phyloP scores from a whole-genome alignment of 2,888 invertebrate genomes.

The Sphinx pinastri region DNA sequence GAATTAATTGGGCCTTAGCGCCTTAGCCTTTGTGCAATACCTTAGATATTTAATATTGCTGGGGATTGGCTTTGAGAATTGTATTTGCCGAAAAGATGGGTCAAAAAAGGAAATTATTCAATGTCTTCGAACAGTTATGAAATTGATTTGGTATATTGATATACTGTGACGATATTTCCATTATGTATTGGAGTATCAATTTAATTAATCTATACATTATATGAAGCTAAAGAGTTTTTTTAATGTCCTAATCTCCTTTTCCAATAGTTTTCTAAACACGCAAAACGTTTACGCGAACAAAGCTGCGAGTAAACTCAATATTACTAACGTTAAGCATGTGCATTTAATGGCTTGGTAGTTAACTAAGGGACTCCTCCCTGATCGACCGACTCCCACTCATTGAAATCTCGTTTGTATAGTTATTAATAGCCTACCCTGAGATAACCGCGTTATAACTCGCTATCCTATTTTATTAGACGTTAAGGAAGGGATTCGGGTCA shows the following conservation, averaged over 20 bases:
- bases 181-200: too few relatives aligned
- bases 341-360: neutral
- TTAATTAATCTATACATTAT: too few relatives aligned
- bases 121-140: too few relatives aligned
- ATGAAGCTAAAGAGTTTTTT: too few relatives aligned
- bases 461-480: neutral
- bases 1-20: neutral
- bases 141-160: too few relatives aligned
- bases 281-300: neutral
- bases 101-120: too few relatives aligned
- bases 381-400: slow-evolving; percentile 4
- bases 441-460: neutral
- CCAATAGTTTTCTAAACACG: neutral
- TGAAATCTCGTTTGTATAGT: neutral
- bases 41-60: neutral
- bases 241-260: too few relatives aligned
- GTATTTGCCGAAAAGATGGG: too few relatives aligned
- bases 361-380: neutral
- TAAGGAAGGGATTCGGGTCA: too few relatives aligned
- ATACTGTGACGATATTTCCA: too few relatives aligned
- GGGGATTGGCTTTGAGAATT: neutral
- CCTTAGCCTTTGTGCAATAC: neutral
- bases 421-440: neutral
- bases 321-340: neutral
- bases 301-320: neutral